Evolutionary conservation across 2,888 invertebrate genomes (phyloP).

Genomic region (Omphaloscelis lunosa): DNA sequence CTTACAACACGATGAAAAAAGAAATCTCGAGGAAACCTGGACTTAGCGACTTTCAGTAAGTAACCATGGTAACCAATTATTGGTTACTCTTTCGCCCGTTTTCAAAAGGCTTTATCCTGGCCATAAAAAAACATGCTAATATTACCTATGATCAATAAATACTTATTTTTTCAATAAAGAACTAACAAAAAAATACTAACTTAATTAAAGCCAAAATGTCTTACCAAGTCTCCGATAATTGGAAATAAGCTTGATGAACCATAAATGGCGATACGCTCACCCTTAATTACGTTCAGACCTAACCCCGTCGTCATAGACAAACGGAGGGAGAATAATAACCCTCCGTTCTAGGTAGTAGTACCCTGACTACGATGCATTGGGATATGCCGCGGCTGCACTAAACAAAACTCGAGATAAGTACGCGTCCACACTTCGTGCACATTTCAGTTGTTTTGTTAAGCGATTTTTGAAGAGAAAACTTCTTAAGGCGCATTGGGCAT

Average conservation of each 20-base stretch:
- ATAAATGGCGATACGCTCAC: constrained; percentile 31
- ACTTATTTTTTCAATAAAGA: neutral
- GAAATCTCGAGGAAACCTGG: neutral
- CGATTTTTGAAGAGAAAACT: too few species aligned
- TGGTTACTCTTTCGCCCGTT: neutral
- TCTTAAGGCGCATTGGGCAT: too few species aligned
- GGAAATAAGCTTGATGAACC: constrained; percentile 32
- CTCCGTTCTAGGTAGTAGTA: constrained; percentile 5
- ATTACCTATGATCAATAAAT: neutral
- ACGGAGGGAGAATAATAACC: constrained; percentile 38
- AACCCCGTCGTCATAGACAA: constrained; percentile 37
- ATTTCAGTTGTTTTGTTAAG: neutral
- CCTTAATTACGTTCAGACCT: constrained; percentile 40
- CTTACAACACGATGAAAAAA: neutral
- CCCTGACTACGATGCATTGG: constrained; percentile 14
- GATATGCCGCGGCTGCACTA: constrained; percentile 1
- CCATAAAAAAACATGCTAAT: neutral
- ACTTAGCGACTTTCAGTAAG: neutral
- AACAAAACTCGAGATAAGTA: constrained; percentile 7
- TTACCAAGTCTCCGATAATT: constrained; percentile 16
- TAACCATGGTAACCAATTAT: neutral
- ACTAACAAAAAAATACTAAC: neutral
- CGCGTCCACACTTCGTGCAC: too few species aligned
- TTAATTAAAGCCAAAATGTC: neutral
- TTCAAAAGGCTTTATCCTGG: too few species aligned